Evolutionary conservation across 2,888 invertebrate genomes (phyloP).

Genomic region (Neria commutata): DNA sequence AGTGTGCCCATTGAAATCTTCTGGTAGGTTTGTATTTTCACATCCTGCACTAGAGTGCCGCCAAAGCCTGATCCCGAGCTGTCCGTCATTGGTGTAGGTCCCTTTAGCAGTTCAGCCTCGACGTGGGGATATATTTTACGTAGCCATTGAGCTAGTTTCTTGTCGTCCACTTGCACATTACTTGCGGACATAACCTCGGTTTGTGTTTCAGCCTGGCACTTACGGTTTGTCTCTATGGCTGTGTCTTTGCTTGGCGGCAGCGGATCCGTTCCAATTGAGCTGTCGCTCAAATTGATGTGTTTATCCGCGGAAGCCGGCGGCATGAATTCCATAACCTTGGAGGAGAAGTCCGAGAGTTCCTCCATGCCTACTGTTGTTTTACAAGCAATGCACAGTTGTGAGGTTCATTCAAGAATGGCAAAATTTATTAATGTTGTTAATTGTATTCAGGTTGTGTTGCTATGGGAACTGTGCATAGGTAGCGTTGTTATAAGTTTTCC

Average conservation of each 20-base stretch:
- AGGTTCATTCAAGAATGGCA: no score
- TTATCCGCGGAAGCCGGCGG: conserved; percentile 62
- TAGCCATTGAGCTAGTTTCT: conserved; percentile 63
- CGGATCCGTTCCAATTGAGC: conserved; percentile 51
- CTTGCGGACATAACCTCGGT: conserved; percentile 46
- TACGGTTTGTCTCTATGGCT: conserved; percentile 43
- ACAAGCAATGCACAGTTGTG: no score
- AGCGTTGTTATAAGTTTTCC: no score
- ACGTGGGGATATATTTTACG: conserved; percentile 62
- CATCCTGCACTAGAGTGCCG: conserved; percentile 30
- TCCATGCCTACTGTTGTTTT: no score
- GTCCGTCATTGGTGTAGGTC: conserved; percentile 44
- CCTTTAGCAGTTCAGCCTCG: conserved; percentile 62
- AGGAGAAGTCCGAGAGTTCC: conserved; percentile 62
- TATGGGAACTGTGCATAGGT: no score
- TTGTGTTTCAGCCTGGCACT: conserved; percentile 53
- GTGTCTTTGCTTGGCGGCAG: conserved; percentile 38
- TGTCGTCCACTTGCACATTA: conserved; percentile 54
- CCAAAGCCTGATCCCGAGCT: conserved; percentile 15
- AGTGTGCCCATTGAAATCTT: conserved; percentile 40
- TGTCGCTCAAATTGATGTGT: conserved; percentile 49
- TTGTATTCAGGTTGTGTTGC: no score
- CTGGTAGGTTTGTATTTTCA: conserved; percentile 53
- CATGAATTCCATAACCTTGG: conserved; percentile 63
- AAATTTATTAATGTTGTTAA: no score